Evolutionary conservation across 2,113 vertebrate species (phyloP), one percentile per base, ranked within the genome.

Genomic region (Pygoscelis adeliae): DNA sequence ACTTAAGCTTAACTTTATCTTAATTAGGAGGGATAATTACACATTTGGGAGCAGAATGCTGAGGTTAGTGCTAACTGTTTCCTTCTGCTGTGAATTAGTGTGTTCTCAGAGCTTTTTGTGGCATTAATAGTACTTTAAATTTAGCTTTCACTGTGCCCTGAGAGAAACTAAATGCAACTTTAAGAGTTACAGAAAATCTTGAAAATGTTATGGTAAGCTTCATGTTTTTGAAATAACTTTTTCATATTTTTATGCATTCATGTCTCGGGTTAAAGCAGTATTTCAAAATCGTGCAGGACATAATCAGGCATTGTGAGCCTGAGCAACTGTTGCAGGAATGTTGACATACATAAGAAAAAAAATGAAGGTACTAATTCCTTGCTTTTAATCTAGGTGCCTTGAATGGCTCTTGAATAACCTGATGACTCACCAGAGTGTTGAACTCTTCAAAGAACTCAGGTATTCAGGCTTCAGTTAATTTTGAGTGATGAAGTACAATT

Each of bases 341-440:
- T 49, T 87, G 30, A 21, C 11, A 5, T 3, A 53, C 14, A 5
- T 73, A 46, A 77, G n/a, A 17, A 23, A 58, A 27, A 27, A 66
- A 46, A 44, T 9, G 7, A 44, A 46, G 62, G 6, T 62, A 30
- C 40, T 90, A 11, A 94, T 15, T 90, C 8, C 18, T 83, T 86
- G 77, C 22, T 97, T 97, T 93, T 96, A 27, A 55, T 96, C 50
- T 80, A 99, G 99, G 98, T 99, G 99, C 98, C 99, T 99, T 69
- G 99, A 99, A 89, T 99, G 99, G 99, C 99, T 99, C 92, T 98
- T 99, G 79, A 99, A 99, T 97, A 99, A 99, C 97, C 97, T 99
- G 84, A 99, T 99, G 99, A 99, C 99, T 26, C 99, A 99, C 96
- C 99, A 99, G 97, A 99, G 99, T 50, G 98, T 99, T 17, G 99